Evolutionary conservation across 2,888 invertebrate genomes (phyloP), one percentile per base, ranked within the genome.

Genomic region (Agrenia bidenticulata): DNA sequence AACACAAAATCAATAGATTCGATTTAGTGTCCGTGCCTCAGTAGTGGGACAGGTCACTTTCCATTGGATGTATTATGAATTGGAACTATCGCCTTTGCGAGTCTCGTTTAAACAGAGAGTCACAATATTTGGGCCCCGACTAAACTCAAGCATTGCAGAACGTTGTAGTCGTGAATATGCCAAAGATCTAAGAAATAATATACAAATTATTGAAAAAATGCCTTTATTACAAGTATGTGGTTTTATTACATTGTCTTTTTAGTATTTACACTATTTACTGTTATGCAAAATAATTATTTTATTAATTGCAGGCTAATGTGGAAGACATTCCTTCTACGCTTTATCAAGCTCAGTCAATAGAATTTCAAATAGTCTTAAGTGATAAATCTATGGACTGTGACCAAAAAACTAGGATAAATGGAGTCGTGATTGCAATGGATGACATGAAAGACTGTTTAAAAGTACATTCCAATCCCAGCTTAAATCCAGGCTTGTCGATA

Each of bases 151-250:
- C 15, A 83, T 84, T 68, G 83, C 83, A 64, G 84, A 83, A 66
- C 80, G 81, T 37, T 80, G 80, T 11, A 78, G 79, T 50, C 80
- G 81, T 63, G 76, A 82, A 64, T 84, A 85, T 73, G 84, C 82
- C 9, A 80, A 81, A 17, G 89, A 91, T 78, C 85, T 86, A 73
- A 84, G 90, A 70, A 82, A 95, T 60, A 84, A 87, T 73, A 86
- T 94, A 63, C 85, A 85, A 70, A 85, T 95, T 58, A 86, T 89
- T 53, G 88, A 90, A 15, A 85, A 88, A 72, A 88, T 92, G 69
- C 93, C 95, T 0, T 88, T 89, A 77, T 82, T 95, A 77, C 88
- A 91, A 85, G 90, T 89, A 80, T 78, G 70, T 72, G 32, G 23
- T 50, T 55, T 55, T 17, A 41, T 51, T 50, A 58, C n/a, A 41